Conservation (phyloP, 2,888 invertebrate genomes). For the Cantharis nigra region DNA sequence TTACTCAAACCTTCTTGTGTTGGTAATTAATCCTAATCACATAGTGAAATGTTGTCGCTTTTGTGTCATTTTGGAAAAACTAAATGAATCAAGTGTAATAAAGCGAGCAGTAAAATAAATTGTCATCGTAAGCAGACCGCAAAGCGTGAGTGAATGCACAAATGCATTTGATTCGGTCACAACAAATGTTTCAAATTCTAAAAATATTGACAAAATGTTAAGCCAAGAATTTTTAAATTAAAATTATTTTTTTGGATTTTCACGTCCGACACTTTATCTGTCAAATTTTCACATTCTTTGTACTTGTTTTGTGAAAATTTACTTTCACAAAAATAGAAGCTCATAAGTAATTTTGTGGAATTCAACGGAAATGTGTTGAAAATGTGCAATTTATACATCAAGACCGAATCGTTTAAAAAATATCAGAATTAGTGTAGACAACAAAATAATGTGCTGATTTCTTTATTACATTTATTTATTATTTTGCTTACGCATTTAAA, state of each 20-base stretch:
- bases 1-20: background rate
- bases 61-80: slow-evolving; percentile 2
- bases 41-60: background rate
- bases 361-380: background rate
- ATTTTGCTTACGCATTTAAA: background rate
- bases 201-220: slow-evolving; percentile 12
- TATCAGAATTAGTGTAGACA: background rate
- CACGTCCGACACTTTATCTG: background rate
- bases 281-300: background rate
- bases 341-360: background rate
- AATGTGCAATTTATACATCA: background rate
- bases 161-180: slow-evolving; percentile 31
- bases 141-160: slow-evolving; percentile 36
- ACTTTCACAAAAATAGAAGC: background rate
- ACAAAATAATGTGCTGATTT: background rate
- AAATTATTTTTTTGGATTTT: background rate
- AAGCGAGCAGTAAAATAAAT: slow-evolving; percentile 37
- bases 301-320: background rate
- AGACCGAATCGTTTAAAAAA: background rate
- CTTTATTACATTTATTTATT: background rate
- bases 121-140: slow-evolving; percentile 37
- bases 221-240: slow-evolving; percentile 2
- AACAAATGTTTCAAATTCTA: slow-evolving; percentile 21
- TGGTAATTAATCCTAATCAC: background rate
- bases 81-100: slow-evolving; percentile 21